Base-by-base conservation (phyloP, 2,797 vertebrate genomes). In the Nothura maculosa region DNA sequence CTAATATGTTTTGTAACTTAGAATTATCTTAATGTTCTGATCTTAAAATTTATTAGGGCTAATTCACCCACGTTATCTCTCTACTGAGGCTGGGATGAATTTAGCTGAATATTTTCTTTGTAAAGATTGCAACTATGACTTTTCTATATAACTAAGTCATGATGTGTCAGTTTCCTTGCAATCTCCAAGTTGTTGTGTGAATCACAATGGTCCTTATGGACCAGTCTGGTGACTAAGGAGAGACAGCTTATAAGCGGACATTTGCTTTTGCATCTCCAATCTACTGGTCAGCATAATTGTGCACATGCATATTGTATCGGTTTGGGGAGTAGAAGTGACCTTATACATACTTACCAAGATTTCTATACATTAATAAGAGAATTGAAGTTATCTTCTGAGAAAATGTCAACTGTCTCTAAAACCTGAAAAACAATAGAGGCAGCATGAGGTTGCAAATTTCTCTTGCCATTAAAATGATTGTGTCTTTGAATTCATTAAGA, bases 381-480 rank as follows among this genome's bases (percentile, higher is more conserved):
- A 19, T 63, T 94, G 55, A 69, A 92, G 87, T 94, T 87, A 87
- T 75, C 18, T 89, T 60, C 34, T 20, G 63, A 83, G 69, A 69
- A 85, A 87, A 85, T 45, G 36, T 69, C 47, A 92, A 32, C 48
- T 81, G 30, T 82, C 72, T 6, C 19, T 82, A 75, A 92, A 75
- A 92, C 38, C 40, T 69, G 47, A 87, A 55, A 68, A 85, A 48
- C 66, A 43, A 78, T 87, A 87, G 50, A 55, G 38, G 81, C 79
- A 95, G 66, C 79, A 43, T 72, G 64, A 61, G 75, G 40, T 76
- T 92, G 28, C 58, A 73, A 76, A 94, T 96, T 90, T 92, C 91
- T 90, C n/a, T 83, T 87, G 55, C 60, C 69, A 92, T 93, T 95
- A 86, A 86, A 84, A 84, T 61, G 2, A 68, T 92, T 73, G 89